Evolutionary conservation across 2,888 invertebrate species (phyloP).

Genomic region (Drosophila eohydei): DNA sequence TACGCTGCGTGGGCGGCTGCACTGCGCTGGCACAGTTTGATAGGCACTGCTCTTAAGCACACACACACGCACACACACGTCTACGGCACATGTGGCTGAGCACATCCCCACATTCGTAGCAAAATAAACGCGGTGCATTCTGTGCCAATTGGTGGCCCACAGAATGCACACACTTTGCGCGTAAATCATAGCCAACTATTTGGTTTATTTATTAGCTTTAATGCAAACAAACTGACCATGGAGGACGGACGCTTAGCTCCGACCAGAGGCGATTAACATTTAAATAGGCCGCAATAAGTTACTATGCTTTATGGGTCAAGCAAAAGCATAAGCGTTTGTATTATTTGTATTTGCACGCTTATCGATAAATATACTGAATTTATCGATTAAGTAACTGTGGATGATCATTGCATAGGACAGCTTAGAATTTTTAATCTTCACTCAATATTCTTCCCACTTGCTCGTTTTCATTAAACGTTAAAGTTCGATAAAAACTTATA

Average conservation of each 20-base stretch:
- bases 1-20: slow-evolving; percentile 36
- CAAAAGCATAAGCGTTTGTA: neutral
- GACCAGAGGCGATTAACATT: neutral
- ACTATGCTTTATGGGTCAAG: neutral
- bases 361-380: neutral
- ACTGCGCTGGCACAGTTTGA: slow-evolving; percentile 31
- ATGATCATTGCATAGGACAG: neutral
- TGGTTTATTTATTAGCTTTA: slow-evolving; percentile 8
- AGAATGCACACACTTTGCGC: neutral
- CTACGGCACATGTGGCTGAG: slow-evolving; percentile 11
- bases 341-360: neutral
- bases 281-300: slow-evolving; percentile 10
- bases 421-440: neutral
- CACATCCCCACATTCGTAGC: neutral
- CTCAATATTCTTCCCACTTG: neutral
- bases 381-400: neutral
- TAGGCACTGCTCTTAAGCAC: slow-evolving; percentile 14
- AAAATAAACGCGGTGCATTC: slow-evolving; percentile 32
- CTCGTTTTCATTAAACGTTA: neutral
- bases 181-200: slow-evolving; percentile 16
- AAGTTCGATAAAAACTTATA: neutral
- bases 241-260: slow-evolving; percentile 4
- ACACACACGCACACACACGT: neutral
- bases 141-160: slow-evolving; percentile 43
- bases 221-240: slow-evolving; percentile 16